Evolutionary conservation across 2,888 invertebrate species (phyloP), one percentile per base, ranked within the genome.

Genomic region (Drosophila setosimentum): DNA sequence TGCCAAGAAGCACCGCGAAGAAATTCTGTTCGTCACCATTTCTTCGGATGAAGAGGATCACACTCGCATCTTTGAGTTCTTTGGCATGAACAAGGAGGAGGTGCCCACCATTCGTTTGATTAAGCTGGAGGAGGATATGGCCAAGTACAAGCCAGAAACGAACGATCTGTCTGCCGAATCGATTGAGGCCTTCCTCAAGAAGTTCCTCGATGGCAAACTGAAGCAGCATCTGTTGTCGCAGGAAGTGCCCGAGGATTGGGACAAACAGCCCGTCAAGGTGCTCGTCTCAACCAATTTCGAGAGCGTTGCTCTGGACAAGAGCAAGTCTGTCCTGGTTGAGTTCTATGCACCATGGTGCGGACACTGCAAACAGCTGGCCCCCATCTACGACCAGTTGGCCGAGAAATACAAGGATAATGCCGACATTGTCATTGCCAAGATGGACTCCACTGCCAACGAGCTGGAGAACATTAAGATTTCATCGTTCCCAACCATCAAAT

Each of bases 311-410:
- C 95, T 97, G 80, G 97, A 99, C 93, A 95, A 95, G 88, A 94
- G 94, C 82, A 99, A 99, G 94, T 96, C 96, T 91, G 99, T 99
- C 58, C 95, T 99, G 69, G 99, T 99, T 79, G 99, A 99, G 94
- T 99, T 99, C 95, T 99, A 99, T 94, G 99, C 99, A 62, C 99
- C 99, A 73, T 99, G 99, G 99, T 98, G 97, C 94, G 99, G 98
- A 73, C 99, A 99, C 93, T 99, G 99, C 96, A 99, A 99, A 93
- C 98, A 99, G 93, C 95, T 99, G 91, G 97, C 95, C 64, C 99
- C 99, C 32, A 99, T 99, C 94, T 99, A 98, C 94, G 99, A 99
- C 83, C 95, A 99, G 95, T 95, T 99, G 89, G 99, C 96, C 77
- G 99, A 99, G 93, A 97, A 99, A 93, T 99, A 96, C 94, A 96